phyloP scores from a whole-genome alignment of 2,888 invertebrate species.

The Muschampia plurimacula region DNA sequence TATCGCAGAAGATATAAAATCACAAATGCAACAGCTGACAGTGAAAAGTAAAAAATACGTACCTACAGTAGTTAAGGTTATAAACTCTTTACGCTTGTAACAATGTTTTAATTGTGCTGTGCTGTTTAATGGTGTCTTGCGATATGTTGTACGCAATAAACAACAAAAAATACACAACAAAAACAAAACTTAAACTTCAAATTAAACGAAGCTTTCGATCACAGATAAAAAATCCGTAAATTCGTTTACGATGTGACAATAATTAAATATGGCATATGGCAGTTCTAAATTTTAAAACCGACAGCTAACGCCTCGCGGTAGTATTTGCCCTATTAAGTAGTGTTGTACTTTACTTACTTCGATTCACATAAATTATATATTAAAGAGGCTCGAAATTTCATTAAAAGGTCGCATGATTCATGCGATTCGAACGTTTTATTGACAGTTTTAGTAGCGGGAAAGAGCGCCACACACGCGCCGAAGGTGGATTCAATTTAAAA shows the following conservation, averaged over 20 bases:
- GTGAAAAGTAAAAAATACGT: neutral
- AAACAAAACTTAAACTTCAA: neutral
- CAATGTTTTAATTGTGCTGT: neutral
- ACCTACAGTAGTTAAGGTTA: neutral
- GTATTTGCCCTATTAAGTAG: slow-evolving; percentile 73
- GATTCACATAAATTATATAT: slow-evolving; percentile 74
- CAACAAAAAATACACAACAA: too few species aligned
- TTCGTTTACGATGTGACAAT: slow-evolving; percentile 73
- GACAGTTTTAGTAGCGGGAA: slow-evolving; percentile 78
- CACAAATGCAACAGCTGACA: neutral
- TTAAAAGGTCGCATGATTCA: slow-evolving; percentile 74
- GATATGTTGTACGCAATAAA: too few species aligned
- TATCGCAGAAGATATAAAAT: too few species aligned
- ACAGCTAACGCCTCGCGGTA: slow-evolving; percentile 61
- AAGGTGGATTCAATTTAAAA: slow-evolving; percentile 83
- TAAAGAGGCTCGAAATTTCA: slow-evolving; percentile 77
- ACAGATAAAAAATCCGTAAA: slow-evolving; percentile 47
- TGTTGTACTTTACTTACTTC: slow-evolving; percentile 54
- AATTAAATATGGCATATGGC: slow-evolving; percentile 59
- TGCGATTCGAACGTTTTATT: slow-evolving; percentile 71
- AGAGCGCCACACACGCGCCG: slow-evolving; percentile 81
- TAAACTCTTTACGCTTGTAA: neutral
- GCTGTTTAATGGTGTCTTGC: too few species aligned
- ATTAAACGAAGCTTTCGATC: slow-evolving; percentile 20
- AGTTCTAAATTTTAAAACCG: slow-evolving; percentile 68